These are phyloP conservation scores for Gadus chalcogrammus DNA, from an alignment of 2,113 vertebrate species.

Conservation along the genomic window DNA sequence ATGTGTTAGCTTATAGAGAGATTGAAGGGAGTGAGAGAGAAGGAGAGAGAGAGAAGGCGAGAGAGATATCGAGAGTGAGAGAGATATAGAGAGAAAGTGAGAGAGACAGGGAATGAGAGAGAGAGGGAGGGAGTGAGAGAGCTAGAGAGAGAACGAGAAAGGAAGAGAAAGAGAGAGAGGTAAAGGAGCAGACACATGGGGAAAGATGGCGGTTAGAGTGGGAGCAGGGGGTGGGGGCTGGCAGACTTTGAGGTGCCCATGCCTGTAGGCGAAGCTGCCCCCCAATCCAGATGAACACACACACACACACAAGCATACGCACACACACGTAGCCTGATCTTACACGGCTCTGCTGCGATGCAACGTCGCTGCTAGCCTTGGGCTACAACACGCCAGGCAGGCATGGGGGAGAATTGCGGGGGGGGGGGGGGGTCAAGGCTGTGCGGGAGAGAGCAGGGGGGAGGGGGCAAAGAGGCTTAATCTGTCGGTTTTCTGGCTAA, in stretches of 20 bases:
- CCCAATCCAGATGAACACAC: conserved; percentile 3
- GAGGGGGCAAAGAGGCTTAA: conserved; percentile 58
- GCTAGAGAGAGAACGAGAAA: background rate
- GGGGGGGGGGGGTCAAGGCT: background rate
- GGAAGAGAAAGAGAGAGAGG: background rate
- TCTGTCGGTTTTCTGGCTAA: conserved; percentile 63
- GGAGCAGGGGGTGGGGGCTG: background rate
- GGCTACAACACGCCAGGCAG: conserved; percentile 54
- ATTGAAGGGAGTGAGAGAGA: too few relatives aligned
- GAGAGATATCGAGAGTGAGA: too few relatives aligned
- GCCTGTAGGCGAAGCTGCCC: conserved; percentile 67
- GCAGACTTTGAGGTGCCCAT: conserved; percentile 37
- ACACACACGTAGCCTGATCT: background rate
- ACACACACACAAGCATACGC: background rate
- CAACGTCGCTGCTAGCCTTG: conserved; percentile 35
- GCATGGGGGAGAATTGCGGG: background rate
- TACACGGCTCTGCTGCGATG: background rate
- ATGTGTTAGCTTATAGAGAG: too few relatives aligned
- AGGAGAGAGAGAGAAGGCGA: too few relatives aligned
- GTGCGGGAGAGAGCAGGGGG: background rate
- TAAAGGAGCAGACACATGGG: background rate
- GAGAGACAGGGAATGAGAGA: too few relatives aligned
- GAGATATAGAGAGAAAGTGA: too few relatives aligned
- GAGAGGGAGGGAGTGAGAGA: too few relatives aligned
- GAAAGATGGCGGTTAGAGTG: background rate